These are phyloP conservation scores for Dicyrtomina minuta DNA, from an alignment of 2,888 invertebrate genomes.

Conservation along the genomic window DNA sequence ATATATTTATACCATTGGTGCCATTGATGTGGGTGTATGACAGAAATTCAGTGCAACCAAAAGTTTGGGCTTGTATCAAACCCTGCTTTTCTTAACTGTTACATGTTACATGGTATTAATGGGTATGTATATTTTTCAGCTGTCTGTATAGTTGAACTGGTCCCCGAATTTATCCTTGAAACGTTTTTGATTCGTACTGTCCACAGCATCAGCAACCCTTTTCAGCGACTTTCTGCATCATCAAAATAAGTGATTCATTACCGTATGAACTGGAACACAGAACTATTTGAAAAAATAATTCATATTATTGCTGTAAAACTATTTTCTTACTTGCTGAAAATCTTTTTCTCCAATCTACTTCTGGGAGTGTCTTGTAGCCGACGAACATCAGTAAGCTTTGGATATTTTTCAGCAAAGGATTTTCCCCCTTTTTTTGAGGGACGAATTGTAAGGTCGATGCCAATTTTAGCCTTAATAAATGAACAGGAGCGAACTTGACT, in stretches of 20 bases:
- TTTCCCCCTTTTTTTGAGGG: slow-evolving; percentile 54
- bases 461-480: slow-evolving; percentile 58
- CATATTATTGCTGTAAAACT: neutral
- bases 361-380: slow-evolving; percentile 57
- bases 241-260: too few relatives aligned
- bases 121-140: too few relatives aligned
- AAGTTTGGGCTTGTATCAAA: neutral
- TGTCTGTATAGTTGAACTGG: slow-evolving; percentile 59
- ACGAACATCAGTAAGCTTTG: slow-evolving; percentile 59
- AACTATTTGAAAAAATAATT: neutral
- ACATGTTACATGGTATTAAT: neutral
- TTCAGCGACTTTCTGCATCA: slow-evolving; percentile 57
- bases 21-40: neutral
- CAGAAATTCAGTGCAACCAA: neutral
- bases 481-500: neutral
- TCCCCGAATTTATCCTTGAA: slow-evolving; percentile 61
- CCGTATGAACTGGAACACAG: too few relatives aligned
- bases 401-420: slow-evolving; percentile 54
- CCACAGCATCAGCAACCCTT: slow-evolving; percentile 58
- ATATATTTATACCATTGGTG: too few relatives aligned
- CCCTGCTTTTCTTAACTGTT: neutral
- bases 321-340: slow-evolving; percentile 59
- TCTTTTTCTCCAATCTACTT: slow-evolving; percentile 59
- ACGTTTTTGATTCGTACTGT: slow-evolving; percentile 57
- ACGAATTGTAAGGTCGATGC: slow-evolving; percentile 59